Base-by-base conservation (phyloP, 23 tunicate species). In the Oikopleura albicans region DNA sequence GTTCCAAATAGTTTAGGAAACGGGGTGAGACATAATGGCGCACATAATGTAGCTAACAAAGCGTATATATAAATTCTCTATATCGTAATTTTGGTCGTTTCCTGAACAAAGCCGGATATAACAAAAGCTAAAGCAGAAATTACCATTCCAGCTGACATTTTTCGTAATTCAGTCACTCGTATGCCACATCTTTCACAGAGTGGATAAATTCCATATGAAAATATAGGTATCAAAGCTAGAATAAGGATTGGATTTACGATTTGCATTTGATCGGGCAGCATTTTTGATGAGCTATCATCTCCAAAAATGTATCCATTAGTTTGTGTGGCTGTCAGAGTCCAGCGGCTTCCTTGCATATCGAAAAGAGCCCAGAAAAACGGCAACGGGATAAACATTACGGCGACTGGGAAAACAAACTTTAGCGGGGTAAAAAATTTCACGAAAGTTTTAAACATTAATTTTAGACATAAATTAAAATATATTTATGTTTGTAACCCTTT, bases 331-430 rank as follows among this genome's bases (percentile, higher is more conserved):
- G 91, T 94, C 40, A 95, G 84, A 31, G 99, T 95, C 99, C 99
- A 95, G 57, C 99, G 85, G 40, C 91, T 89, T 1, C 99, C 99
- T 86, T 95, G 99, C 75, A 90, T 94, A 41, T 95, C 96, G 41
- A 95, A 95, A 8, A 95, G 79, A 0, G 99, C 99, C 99, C 99
- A 95, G 86, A 95, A 95, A 84, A 88, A 88, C 1, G 99, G 99
- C 0, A 95, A 86, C 31, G 99, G 99, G 79, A 95, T 87, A 84
- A 89, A 95, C 41, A 95, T 84, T 29, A 95, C 87, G 76, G 91
- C 39, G 28, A 95, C 89, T 0, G 89, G 91, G 1, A 88, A 84
- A 1, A 95, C 99, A 66, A 88, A 95, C 59, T 95, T 95, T 8
- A 92, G n/a, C n/a, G n/a, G n/a, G n/a, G 59, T 49, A 49, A 49